phyloP scores from a whole-genome alignment of 2,797 vertebrate species.

The Amblyopsis hoosieri region DNA sequence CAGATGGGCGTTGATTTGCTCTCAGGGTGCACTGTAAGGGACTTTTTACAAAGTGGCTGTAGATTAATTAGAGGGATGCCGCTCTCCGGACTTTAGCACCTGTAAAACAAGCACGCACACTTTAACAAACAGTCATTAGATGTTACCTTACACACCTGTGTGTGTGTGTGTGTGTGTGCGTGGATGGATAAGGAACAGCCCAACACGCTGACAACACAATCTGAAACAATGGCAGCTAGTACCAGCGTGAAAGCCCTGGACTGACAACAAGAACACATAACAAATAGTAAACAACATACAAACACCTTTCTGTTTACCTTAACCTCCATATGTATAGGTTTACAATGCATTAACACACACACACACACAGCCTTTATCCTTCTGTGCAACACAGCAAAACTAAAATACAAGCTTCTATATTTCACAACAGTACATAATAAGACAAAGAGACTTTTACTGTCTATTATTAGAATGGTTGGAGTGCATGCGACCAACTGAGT shows the following conservation, averaged over 20 bases:
- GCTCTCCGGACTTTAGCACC: not conserved
- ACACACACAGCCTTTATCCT: not conserved
- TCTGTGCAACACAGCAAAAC: not conserved
- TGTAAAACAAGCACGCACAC: conserved; percentile 11
- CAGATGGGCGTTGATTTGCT: conserved; percentile 62
- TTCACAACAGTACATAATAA: not conserved
- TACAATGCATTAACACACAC: not conserved
- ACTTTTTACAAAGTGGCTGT: conserved; percentile 33
- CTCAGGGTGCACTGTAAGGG: conserved; percentile 38
- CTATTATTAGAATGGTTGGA: conserved; percentile 10
- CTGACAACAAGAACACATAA: conserved; percentile 5
- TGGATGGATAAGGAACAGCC: conserved; percentile 7
- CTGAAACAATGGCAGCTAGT: conserved; percentile 3
- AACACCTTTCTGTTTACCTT: not conserved
- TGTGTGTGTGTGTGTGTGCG: conserved; percentile 12
- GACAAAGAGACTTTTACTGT: conserved; percentile 4
- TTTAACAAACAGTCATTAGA: not conserved
- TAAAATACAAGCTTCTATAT: conserved; percentile 3
- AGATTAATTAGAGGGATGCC: not conserved
- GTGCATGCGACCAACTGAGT: conserved; percentile 8
- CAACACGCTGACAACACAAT: conserved; percentile 5
- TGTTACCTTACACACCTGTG: not conserved
- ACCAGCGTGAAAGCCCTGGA: not conserved
- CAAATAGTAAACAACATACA: conserved; percentile 1
- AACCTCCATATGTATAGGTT: not conserved